Evolutionary conservation across 2,113 vertebrate genomes (phyloP), one percentile per base, ranked within the genome.

Genomic region (Gorsachius goisagi): DNA sequence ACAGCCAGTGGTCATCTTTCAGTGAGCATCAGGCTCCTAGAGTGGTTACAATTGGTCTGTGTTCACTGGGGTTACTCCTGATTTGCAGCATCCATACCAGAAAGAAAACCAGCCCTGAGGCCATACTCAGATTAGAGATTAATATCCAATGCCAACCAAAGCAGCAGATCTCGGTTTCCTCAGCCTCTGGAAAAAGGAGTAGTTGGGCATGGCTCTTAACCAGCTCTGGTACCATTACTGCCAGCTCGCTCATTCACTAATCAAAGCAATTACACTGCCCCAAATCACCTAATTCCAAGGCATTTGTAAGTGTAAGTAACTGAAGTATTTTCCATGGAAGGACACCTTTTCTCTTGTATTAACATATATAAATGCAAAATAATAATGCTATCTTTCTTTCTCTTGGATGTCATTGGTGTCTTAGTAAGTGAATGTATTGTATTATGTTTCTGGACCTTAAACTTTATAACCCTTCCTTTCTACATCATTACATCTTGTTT

Each of bases 311-410:
- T 0, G 2, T 87, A 94, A 97, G 94, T 93, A 86, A 85, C 30
- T 5, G 5, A 84, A 85, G 32, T 91, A 63, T 94, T 95, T 94
- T 96, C 95, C 82, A 50, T 52, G 60, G 85, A 95, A 96, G 35
- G 66, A 95, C 75, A 47, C 44, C 14, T 75, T 94, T 93, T 88
- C 44, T 93, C 39, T 71, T 72, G 55, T 95, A 89, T 86, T 80
- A 86, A 92, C 77, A 49, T 80, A 68, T 68, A 81, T 90, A 95
- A 95, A 91, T 92, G 90, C 56, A 92, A 96, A 92, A 86, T 95
- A 90, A 89, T 97, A 98, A 98, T 41, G 24, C 21, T 94, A 55
- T 94, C 95, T 98, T 96, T 95, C 95, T 97, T 96, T 96, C 95
- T 96, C 89, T 97, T 95, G 97, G 90, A 89, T 97, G 95, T 97